These are phyloP conservation scores for Cyclura pinguis DNA, from an alignment of 2,797 vertebrate genomes.

Conservation along the genomic window DNA sequence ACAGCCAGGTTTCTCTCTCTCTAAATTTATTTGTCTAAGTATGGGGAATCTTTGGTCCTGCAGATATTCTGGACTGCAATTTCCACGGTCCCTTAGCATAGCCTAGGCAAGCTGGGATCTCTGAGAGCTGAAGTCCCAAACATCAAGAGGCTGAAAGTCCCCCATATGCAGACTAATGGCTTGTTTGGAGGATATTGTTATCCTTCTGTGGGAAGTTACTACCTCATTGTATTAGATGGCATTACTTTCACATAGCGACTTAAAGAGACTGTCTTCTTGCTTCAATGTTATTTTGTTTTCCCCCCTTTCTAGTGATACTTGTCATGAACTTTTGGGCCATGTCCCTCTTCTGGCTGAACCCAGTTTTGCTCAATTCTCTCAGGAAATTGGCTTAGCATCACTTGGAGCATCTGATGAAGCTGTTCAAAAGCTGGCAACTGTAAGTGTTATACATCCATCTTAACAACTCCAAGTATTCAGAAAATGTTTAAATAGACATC, in stretches of 20 bases:
- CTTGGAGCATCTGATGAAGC: constrained; percentile 94
- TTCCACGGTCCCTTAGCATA: not conserved
- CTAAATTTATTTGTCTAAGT: not conserved
- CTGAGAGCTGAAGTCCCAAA: no score
- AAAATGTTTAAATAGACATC: not conserved
- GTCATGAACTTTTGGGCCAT: constrained; percentile 94
- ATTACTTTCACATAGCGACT: constrained; percentile 27
- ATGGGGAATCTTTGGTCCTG: no score
- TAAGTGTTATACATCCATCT: constrained; percentile 69
- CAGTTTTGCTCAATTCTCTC: constrained; percentile 96
- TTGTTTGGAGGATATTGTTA: not conserved
- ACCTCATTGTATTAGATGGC: not conserved
- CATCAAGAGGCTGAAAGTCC: no score
- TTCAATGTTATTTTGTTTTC: constrained; percentile 27
- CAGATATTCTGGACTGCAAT: not conserved
- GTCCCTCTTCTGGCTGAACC: constrained; percentile 94
- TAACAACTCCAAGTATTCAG: not conserved
- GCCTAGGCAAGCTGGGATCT: no score
- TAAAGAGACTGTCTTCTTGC: not conserved
- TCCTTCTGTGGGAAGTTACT: not conserved
- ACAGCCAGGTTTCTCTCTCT: not conserved
- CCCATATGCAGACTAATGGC: not conserved
- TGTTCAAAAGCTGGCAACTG: constrained; percentile 93
- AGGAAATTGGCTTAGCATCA: constrained; percentile 94
- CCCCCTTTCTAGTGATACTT: constrained; percentile 88